A percentile compares a stretch with the other conserved stretches of the same genome.
These are phyloP conservation scores for Larimichthys polyactis DNA, from an alignment of 2,113 vertebrate genomes.

Conservation along the genomic window DNA sequence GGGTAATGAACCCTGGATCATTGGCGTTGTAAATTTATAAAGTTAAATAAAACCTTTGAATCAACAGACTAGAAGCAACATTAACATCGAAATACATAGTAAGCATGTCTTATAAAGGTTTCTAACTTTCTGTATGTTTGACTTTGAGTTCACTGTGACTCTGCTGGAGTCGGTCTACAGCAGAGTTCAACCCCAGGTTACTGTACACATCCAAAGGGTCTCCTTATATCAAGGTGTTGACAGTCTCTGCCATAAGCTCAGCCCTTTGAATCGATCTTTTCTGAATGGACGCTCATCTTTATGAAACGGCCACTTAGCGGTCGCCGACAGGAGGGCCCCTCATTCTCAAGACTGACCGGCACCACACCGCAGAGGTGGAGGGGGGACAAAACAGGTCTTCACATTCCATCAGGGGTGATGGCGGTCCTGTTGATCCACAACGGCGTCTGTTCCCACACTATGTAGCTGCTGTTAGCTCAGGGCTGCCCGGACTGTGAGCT, in stretches of 20 bases:
- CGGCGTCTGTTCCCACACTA: no score
- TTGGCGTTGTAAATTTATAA: no score
- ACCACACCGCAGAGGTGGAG: not conserved
- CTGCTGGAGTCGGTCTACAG: not conserved
- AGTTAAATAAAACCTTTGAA: no score
- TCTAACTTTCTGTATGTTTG: not conserved
- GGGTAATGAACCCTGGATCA: no score
- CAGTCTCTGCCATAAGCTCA: slow-evolving; percentile 44
- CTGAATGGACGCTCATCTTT: slow-evolving; percentile 47
- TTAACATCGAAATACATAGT: no score
- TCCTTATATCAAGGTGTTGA: slow-evolving; percentile 73
- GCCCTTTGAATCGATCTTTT: slow-evolving; percentile 61
- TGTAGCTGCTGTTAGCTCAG: no score
- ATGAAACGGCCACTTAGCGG: slow-evolving; percentile 56
- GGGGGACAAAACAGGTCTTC: slow-evolving; percentile 14
- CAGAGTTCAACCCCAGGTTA: slow-evolving; percentile 49
- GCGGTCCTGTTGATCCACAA: not conserved
- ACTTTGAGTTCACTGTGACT: slow-evolving; percentile 5
- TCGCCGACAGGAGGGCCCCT: slow-evolving; percentile 34
- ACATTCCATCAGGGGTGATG: slow-evolving; percentile 34
- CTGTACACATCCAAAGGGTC: not conserved
- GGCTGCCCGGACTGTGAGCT: no score
- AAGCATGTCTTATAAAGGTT: not conserved
- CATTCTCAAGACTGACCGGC: slow-evolving; percentile 60
- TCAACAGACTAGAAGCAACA: no score